phyloP scores from a whole-genome alignment of 1,140 invertebrate species.

The Schlechtendalia chinensis region DNA sequence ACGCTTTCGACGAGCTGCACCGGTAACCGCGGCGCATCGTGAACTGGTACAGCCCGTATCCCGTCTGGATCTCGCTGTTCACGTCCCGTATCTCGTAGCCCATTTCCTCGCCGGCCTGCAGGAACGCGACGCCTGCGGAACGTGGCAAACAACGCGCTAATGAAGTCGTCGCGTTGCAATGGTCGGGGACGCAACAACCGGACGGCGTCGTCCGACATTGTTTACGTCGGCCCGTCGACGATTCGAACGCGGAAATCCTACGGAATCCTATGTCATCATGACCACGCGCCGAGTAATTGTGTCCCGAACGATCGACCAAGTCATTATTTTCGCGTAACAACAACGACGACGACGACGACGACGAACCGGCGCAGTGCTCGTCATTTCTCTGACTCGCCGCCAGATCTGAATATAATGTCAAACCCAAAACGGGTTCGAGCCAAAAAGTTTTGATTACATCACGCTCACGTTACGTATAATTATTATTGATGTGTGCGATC shows the following conservation, averaged over 20 bases:
- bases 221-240: too few relatives aligned
- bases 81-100: constrained; percentile 78
- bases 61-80: constrained; percentile 77
- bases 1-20: constrained; percentile 77
- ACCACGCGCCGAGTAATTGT: too few relatives aligned
- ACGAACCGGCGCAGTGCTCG: too few relatives aligned
- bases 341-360: background rate
- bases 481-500: background rate
- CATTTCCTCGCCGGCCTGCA: constrained; percentile 87
- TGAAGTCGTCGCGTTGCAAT: background rate
- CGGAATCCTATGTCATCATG: too few relatives aligned
- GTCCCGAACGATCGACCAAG: background rate
- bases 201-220: too few relatives aligned
- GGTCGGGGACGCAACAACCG: too few relatives aligned
- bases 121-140: constrained; percentile 65
- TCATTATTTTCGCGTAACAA: background rate
- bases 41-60: constrained; percentile 77
- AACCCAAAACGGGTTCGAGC: background rate
- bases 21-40: constrained; percentile 76
- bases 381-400: too few relatives aligned
- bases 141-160: background rate
- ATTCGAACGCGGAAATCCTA: too few relatives aligned
- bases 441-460: background rate
- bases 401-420: background rate
- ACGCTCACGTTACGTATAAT: background rate